Evolutionary conservation across 2,888 invertebrate species (phyloP).

Genomic region (Eupelmus urozonus): DNA sequence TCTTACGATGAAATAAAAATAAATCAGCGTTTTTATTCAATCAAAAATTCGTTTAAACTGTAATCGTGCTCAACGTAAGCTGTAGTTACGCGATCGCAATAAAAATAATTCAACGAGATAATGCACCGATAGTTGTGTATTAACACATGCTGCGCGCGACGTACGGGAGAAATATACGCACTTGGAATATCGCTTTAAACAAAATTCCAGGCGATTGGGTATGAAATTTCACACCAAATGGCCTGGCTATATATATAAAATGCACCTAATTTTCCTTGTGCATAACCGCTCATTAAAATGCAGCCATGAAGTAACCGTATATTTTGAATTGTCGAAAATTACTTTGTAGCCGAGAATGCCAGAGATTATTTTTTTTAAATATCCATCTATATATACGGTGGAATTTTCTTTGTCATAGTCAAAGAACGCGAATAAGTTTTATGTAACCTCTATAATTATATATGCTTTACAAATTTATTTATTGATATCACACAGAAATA

Average conservation of each 20-base stretch:
- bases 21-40: not conserved
- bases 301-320: constrained; percentile 5
- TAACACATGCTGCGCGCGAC: not conserved
- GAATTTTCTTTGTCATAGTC: too few relatives aligned
- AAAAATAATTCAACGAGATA: constrained; percentile 33
- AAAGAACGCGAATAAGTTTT: not conserved
- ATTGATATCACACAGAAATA: too few relatives aligned
- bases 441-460: too few relatives aligned
- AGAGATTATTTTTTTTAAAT: too few relatives aligned
- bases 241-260: not conserved
- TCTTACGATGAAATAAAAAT: constrained; percentile 11
- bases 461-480: too few relatives aligned
- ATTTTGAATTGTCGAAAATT: too few relatives aligned
- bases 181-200: not conserved
- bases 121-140: constrained; percentile 5
- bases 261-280: constrained; percentile 7
- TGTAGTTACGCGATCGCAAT: constrained; percentile 14
- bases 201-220: constrained; percentile 7
- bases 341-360: too few relatives aligned
- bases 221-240: constrained; percentile 38
- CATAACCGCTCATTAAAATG: constrained; percentile 17
- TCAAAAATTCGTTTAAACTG: not conserved
- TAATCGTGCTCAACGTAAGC: not conserved
- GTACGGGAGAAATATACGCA: not conserved
- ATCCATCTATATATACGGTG: too few relatives aligned